Percentiles rank a stretch among this genome's conserved stretches.
These are phyloP conservation scores for Nephila pilipes DNA, from an alignment of 1,140 invertebrate species.

Conservation along the genomic window DNA sequence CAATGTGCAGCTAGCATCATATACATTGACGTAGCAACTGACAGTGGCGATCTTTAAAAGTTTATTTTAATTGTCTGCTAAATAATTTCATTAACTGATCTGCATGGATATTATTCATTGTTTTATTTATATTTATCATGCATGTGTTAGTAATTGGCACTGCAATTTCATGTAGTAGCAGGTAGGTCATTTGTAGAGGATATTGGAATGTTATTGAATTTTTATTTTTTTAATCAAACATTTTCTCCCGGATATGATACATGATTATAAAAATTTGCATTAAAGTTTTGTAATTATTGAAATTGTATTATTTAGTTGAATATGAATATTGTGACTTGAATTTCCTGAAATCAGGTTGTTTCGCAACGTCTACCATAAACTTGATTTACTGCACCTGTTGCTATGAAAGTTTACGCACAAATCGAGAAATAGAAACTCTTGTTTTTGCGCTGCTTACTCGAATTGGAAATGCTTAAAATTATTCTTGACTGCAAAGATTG, in stretches of 20 bases:
- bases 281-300: not conserved
- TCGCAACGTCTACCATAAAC: constrained; percentile 36
- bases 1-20: constrained; percentile 19
- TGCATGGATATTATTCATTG: not conserved
- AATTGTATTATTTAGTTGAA: not conserved
- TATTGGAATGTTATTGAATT: not conserved
- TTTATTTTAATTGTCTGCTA: not conserved
- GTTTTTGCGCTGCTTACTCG: too few relatives aligned
- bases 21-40: constrained; percentile 46
- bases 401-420: not conserved
- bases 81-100: not conserved
- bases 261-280: too few relatives aligned
- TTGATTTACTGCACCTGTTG: constrained; percentile 54
- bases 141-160: not conserved
- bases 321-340: not conserved
- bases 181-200: not conserved
- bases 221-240: not conserved
- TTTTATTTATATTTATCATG: not conserved
- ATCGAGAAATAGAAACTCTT: not conserved
- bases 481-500: not conserved
- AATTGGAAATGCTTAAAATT: too few relatives aligned
- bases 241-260: not conserved
- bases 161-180: not conserved
- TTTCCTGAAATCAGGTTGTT: constrained; percentile 17
- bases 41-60: not conserved